Conservation (phyloP, 1,140 invertebrate genomes). For the Vanessa tameamea region DNA sequence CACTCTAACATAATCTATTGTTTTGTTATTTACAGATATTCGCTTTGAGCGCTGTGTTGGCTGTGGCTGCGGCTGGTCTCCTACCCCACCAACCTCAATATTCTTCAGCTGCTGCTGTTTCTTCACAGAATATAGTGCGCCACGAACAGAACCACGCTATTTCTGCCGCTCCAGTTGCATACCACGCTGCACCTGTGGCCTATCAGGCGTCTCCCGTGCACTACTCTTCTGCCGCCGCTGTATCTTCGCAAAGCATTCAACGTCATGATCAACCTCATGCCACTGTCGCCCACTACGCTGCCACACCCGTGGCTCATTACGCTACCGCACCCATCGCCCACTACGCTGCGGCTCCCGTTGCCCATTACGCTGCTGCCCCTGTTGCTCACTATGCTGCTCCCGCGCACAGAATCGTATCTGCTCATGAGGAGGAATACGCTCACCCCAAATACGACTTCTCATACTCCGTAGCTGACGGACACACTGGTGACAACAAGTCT, state of each 20-base stretch:
- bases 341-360: conserved; percentile 21
- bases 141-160: conserved; percentile 45
- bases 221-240: conserved; percentile 45
- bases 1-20: background rate
- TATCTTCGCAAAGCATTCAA: conserved; percentile 51
- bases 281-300: background rate
- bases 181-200: conserved; percentile 41
- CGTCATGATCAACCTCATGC: conserved; percentile 46
- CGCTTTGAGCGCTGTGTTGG: conserved; percentile 37
- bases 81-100: conserved; percentile 50
- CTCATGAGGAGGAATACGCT: conserved; percentile 30
- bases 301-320: conserved; percentile 21
- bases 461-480: conserved; percentile 77
- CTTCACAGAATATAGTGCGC: conserved; percentile 59
- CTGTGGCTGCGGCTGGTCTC: conserved; percentile 43
- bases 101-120: conserved; percentile 56
- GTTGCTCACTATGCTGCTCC: conserved; percentile 43
- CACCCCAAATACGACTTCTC: conserved; percentile 61
- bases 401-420: conserved; percentile 42
- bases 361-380: conserved; percentile 49
- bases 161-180: conserved; percentile 33
- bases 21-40: conserved; percentile 34
- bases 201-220: conserved; percentile 42
- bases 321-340: conserved; percentile 41
- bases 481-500: conserved; percentile 80